Percentiles rank a stretch among this genome's conserved stretches.
phyloP scores from a whole-genome alignment of 2,888 invertebrate species.

The Chrysolina americana region DNA sequence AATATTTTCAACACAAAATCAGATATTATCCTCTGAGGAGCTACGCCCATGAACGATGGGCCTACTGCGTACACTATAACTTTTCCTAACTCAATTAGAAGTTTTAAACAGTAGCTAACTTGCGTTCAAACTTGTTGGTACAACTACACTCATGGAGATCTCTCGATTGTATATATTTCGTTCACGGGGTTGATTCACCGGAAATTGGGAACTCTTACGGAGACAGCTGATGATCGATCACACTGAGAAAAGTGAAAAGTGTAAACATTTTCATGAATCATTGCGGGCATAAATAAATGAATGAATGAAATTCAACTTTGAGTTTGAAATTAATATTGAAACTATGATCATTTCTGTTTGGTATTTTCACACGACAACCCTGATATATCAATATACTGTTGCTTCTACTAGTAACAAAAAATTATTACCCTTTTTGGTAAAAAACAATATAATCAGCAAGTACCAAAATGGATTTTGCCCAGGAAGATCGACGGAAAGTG shows the following conservation, averaged over 20 bases:
- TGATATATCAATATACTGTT: too few relatives aligned
- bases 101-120: conserved; percentile 23
- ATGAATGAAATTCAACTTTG: too few relatives aligned
- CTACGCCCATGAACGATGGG: background rate
- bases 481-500: too few relatives aligned
- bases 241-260: conserved; percentile 3
- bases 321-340: too few relatives aligned
- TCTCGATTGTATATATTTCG: conserved; percentile 15
- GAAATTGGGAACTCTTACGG: conserved; percentile 14
- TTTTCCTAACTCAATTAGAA: conserved; percentile 24
- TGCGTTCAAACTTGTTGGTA: conserved; percentile 15
- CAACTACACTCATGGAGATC: conserved; percentile 23
- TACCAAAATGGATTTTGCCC: too few relatives aligned
- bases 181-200: background rate
- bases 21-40: conserved; percentile 1
- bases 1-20: background rate
- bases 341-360: too few relatives aligned
- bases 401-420: too few relatives aligned
- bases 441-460: too few relatives aligned
- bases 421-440: too few relatives aligned
- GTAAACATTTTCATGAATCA: too few relatives aligned
- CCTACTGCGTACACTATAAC: conserved; percentile 19
- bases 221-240: background rate
- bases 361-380: too few relatives aligned
- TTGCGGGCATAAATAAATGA: too few relatives aligned